phyloP scores from a whole-genome alignment of 2,888 invertebrate genomes.

The Cabera pusaria region DNA sequence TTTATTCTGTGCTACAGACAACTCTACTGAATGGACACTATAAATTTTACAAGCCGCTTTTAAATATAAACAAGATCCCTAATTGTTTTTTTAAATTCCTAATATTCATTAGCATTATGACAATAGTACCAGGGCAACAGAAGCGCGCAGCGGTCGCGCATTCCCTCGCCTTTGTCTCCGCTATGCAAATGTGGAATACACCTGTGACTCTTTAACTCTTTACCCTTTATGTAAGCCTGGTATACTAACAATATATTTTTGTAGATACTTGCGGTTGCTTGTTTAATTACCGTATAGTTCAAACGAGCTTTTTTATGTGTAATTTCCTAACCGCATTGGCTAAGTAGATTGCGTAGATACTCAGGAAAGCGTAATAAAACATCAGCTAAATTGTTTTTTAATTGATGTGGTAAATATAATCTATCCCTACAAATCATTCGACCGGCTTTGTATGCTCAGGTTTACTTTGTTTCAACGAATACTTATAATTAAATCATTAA shows the following conservation, averaged over 20 bases:
- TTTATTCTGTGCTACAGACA: not conserved
- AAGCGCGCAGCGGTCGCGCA: constrained; percentile 55
- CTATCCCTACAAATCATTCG: too few species aligned
- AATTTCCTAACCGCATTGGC: constrained; percentile 7
- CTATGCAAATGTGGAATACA: constrained; percentile 65
- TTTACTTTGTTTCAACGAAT: too few species aligned
- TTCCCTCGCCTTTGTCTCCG: constrained; percentile 68
- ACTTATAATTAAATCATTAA: too few species aligned
- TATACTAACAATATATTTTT: constrained; percentile 34
- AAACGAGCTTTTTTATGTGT: too few species aligned
- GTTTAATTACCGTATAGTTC: constrained; percentile 9
- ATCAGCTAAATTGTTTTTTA: constrained; percentile 1
- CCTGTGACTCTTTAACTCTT: constrained; percentile 53
- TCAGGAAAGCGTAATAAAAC: not conserved
- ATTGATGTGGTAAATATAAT: not conserved
- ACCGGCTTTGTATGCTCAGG: too few species aligned
- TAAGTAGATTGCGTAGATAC: constrained; percentile 1
- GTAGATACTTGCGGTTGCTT: constrained; percentile 6
- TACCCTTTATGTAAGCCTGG: constrained; percentile 60
- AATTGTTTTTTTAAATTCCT: constrained; percentile 55
- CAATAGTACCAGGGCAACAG: constrained; percentile 67
- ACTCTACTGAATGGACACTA: not conserved
- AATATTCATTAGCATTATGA: constrained; percentile 72
- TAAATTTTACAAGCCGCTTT: constrained; percentile 4
- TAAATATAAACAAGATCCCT: not conserved